Evolutionary conservation across 2,113 vertebrate species (phyloP), one percentile per base, ranked within the genome.

Genomic region (Rattus rattus): DNA sequence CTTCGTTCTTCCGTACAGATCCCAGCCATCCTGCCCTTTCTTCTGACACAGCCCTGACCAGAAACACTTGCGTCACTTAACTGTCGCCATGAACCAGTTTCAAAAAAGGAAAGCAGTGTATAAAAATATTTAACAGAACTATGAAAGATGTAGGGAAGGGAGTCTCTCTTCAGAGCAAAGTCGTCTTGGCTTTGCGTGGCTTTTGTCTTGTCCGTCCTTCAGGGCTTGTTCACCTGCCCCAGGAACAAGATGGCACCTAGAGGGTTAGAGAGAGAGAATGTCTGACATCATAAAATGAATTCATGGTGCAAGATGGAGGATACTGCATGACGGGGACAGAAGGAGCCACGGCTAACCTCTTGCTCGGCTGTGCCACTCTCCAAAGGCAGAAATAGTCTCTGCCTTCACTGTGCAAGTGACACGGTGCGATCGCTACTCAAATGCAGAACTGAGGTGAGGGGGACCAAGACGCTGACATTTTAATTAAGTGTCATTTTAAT

Each of bases 181-280:
- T 52, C 43, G 20, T 81, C 89, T 97, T 97, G 92, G 96, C 97
- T 97, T 96, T 92, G 97, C 85, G 69, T 95, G 87, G 49, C 96
- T 86, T 98, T 96, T 43, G 97, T 76, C 70, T 13, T 16, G 1
- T 81, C 87, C 92, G 63, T 92, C 75, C 91, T 92, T 99, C 98
- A 99, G 97, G 99, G 99, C 97, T 99, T 98, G 98, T 99, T 99
- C 98, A 99, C 99, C 98, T 99, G 99, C 90, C 99, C 99, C 99
- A 99, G 99, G 95, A 99, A 99, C 96, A 99, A 99, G 97, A 99
- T 94, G 47, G 99, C 99, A 98, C 99, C 99, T 99, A 91, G 91
- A 92, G 79, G 86, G 96, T 77, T 17, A 91, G 96, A 96, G 7
- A 5, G 94, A 98, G 94, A 72, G 1, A 70, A 77, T 1, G 5